Conservation (phyloP, 2,888 invertebrate species). For the Eulithis testata region DNA sequence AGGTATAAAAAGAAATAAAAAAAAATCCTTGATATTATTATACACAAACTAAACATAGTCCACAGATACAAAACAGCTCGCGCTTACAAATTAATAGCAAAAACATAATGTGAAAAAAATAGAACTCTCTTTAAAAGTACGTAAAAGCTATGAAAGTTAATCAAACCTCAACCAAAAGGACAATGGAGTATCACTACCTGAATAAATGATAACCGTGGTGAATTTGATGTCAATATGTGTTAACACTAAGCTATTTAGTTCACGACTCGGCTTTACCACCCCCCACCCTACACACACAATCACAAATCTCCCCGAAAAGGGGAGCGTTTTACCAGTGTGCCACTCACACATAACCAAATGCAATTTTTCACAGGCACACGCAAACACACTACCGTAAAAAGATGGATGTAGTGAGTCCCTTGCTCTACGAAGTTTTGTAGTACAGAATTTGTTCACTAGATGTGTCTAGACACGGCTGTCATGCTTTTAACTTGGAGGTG, state of each 20-base stretch:
- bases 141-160: slow-evolving; percentile 45
- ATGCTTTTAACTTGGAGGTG: slow-evolving; percentile 78
- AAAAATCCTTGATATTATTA: background rate
- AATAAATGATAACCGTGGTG: slow-evolving; percentile 84
- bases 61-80: too few species aligned
- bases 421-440: slow-evolving; percentile 81
- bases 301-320: slow-evolving; percentile 45
- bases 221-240: slow-evolving; percentile 85
- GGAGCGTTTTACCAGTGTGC: slow-evolving; percentile 53
- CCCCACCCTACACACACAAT: slow-evolving; percentile 63
- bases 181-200: slow-evolving; percentile 78
- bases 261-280: slow-evolving; percentile 75
- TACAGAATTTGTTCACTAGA: slow-evolving; percentile 81
- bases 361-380: slow-evolving; percentile 80
- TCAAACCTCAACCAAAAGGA: slow-evolving; percentile 60
- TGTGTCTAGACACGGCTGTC: slow-evolving; percentile 81
- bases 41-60: background rate
- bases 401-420: slow-evolving; percentile 76
- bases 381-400: slow-evolving; percentile 62
- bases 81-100: too few species aligned
- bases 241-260: slow-evolving; percentile 85
- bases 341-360: slow-evolving; percentile 63
- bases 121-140: background rate
- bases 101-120: too few species aligned
- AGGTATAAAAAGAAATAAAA: background rate